These are phyloP conservation scores for Actinernus sp. DNA, from an alignment of 92 coral and sea anemone species.

Conservation along the genomic window DNA sequence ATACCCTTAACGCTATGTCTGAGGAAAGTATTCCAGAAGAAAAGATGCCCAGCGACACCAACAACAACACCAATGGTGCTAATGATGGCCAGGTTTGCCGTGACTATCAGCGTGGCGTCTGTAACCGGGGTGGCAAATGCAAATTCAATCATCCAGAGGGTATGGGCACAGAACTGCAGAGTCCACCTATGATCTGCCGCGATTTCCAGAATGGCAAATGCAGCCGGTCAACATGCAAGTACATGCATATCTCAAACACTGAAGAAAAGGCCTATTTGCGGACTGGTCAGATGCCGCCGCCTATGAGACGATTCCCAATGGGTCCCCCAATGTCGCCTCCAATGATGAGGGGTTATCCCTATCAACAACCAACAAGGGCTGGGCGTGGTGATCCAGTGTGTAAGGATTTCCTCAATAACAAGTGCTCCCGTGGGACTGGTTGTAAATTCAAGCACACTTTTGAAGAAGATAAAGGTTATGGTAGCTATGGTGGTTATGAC, in stretches of 20 bases:
- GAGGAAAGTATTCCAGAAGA: slow-evolving; percentile 23
- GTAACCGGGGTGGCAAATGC: slow-evolving; percentile 97
- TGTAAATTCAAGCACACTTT: slow-evolving; percentile 87
- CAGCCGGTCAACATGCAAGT: slow-evolving; percentile 90
- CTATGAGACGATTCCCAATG: slow-evolving; percentile 44
- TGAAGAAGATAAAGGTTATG: slow-evolving; percentile 80
- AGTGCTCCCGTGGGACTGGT: slow-evolving; percentile 88
- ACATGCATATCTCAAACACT: slow-evolving; percentile 81
- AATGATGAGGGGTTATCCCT: slow-evolving; percentile 4
- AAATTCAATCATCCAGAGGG: slow-evolving; percentile 97
- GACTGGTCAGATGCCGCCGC: slow-evolving; percentile 92
- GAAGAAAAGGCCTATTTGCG: slow-evolving; percentile 93
- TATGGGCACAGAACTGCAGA: slow-evolving; percentile 91
- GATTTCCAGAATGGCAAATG: slow-evolving; percentile 99
- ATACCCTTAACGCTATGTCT: too few relatives aligned
- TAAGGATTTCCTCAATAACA: slow-evolving; percentile 93
- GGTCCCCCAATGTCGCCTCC: slow-evolving; percentile 20
- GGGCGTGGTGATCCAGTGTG: slow-evolving; percentile 83
- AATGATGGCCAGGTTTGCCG: slow-evolving; percentile 82
- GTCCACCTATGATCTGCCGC: slow-evolving; percentile 98
- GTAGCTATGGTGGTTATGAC: slow-evolving; percentile 62
- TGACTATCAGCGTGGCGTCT: slow-evolving; percentile 97
- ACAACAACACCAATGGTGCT: slow-evolving; percentile 62
- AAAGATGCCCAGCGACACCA: slow-evolving; percentile 54
- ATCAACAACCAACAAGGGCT: slow-evolving; percentile 68